Conservation (phyloP, 2,113 vertebrate species). For the Platysteira castanea region DNA sequence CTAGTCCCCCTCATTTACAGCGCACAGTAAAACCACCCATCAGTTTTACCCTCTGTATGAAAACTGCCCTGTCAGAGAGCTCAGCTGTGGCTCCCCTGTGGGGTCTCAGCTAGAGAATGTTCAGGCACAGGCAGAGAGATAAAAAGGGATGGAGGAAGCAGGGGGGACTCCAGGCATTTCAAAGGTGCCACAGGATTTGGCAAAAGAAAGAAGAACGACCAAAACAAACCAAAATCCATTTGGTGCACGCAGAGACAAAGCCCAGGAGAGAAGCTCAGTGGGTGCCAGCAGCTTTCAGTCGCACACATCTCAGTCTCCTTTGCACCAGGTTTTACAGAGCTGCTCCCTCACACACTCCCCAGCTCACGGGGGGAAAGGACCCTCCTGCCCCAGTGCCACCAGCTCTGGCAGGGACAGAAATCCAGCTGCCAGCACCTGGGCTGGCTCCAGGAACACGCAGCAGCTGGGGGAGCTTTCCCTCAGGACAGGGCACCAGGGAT, state of each 20-base stretch:
- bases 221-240: neutral
- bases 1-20: neutral
- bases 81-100: neutral
- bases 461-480: neutral
- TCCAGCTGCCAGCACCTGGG: accelerated
- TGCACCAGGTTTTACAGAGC: neutral
- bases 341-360: neutral
- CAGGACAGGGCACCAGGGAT: accelerated
- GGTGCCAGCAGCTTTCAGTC: neutral
- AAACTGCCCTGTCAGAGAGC: neutral
- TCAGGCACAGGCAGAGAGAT: neutral
- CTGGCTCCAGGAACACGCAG: neutral
- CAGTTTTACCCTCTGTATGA: neutral
- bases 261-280: neutral
- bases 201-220: neutral
- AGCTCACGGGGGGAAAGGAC: neutral
- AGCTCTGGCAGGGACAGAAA: neutral
- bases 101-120: neutral
- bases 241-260: neutral
- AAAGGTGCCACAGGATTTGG: neutral
- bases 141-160: neutral
- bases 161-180: neutral
- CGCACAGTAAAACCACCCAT: neutral
- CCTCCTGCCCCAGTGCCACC: neutral
- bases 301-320: neutral